A percentile compares a stretch with the other conserved stretches of the same genome.
These are phyloP conservation scores for Tenebrosternarchus preto DNA, from an alignment of 2,113 vertebrate species.

Conservation along the genomic window DNA sequence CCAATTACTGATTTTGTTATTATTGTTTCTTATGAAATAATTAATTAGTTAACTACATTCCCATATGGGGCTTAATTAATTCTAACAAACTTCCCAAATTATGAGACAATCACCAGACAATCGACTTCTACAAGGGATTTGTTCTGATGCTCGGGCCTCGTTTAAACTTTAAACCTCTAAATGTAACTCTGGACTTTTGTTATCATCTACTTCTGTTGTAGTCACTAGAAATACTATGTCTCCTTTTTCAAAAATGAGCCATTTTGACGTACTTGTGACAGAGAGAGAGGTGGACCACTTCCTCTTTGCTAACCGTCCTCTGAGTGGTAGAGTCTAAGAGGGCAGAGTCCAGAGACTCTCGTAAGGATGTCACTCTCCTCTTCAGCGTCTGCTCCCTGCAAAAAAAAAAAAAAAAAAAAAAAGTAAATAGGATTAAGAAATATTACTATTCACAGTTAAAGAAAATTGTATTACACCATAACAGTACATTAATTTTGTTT, in stretches of 20 bases:
- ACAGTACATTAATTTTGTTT: background rate
- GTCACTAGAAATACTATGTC: background rate
- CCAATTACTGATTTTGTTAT: too few relatives aligned
- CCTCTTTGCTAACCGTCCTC: conserved; percentile 68
- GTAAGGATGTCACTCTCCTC: conserved; percentile 69
- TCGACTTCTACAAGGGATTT: background rate
- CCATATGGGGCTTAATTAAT: background rate
- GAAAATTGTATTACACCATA: background rate
- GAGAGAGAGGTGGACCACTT: conserved; percentile 74
- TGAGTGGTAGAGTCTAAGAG: conserved; percentile 65
- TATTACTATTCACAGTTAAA: background rate
- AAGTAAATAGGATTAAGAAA: background rate
- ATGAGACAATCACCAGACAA: conserved; percentile 17
- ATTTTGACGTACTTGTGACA: conserved; percentile 78
- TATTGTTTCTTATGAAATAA: background rate
- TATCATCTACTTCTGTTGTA: too few relatives aligned
- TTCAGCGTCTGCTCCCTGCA: conserved; percentile 73
- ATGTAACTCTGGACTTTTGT: too few relatives aligned
- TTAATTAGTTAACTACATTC: too few relatives aligned
- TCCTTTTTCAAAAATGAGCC: background rate
- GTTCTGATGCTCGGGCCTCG: too few relatives aligned
- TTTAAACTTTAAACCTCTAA: too few relatives aligned
- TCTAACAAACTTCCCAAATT: background rate
- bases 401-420: background rate
- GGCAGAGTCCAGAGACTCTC: conserved; percentile 71